These are phyloP conservation scores for Eudemis profundana DNA, from an alignment of 2,888 invertebrate genomes.

Conservation along the genomic window DNA sequence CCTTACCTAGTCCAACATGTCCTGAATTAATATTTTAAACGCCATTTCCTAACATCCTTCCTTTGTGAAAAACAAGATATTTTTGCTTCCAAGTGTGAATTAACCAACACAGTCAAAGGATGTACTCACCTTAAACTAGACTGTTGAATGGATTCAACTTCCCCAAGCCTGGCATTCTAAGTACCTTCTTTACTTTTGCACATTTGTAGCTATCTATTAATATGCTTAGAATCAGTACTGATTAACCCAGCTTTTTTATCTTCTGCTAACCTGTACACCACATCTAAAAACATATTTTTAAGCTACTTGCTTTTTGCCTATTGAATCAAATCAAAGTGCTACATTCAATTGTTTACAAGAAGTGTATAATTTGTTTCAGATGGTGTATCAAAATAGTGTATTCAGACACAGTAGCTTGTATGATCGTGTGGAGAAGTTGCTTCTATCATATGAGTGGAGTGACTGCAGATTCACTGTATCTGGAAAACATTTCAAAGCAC, in stretches of 20 bases:
- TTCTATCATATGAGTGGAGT: slow-evolving; percentile 82
- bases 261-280: not conserved
- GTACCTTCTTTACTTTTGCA: slow-evolving; percentile 23
- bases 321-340: not conserved
- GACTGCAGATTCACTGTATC: slow-evolving; percentile 86
- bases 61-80: slow-evolving; percentile 9
- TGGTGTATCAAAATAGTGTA: slow-evolving; percentile 67
- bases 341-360: not conserved
- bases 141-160: slow-evolving; percentile 8
- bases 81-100: slow-evolving; percentile 6
- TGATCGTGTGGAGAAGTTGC: slow-evolving; percentile 76
- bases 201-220: slow-evolving; percentile 15
- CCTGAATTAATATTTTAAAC: slow-evolving; percentile 4
- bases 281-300: not conserved
- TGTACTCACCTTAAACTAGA: slow-evolving; percentile 11
- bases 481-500: slow-evolving; percentile 82
- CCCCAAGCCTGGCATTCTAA: slow-evolving; percentile 16
- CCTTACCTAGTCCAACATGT: too few species aligned
- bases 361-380: slow-evolving; percentile 64
- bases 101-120: slow-evolving; percentile 9
- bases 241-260: slow-evolving; percentile 11
- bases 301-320: slow-evolving; percentile 22
- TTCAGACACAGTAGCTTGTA: slow-evolving; percentile 69
- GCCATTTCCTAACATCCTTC: not conserved
- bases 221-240: slow-evolving; percentile 2